phyloP scores from a whole-genome alignment of 2,113 vertebrate species.

The Serinus canaria region DNA sequence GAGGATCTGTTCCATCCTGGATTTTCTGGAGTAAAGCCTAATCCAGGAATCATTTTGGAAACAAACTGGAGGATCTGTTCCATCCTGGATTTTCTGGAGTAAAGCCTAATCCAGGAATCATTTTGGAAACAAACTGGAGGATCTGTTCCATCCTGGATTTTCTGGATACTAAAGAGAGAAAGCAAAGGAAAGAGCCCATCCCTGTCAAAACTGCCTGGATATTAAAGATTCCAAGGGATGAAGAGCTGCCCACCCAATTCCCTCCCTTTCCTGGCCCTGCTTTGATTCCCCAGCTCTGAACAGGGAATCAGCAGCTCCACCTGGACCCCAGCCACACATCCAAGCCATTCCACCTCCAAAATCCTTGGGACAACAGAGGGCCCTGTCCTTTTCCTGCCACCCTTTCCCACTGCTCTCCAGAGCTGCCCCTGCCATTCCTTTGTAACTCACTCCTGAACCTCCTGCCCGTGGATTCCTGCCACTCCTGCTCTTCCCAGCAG shows the following conservation, averaged over 20 bases:
- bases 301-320: not conserved
- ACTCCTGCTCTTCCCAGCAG: not conserved
- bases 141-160: not conserved
- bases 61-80: too few species aligned
- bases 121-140: not conserved
- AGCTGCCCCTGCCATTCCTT: not conserved
- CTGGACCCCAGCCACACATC: not conserved
- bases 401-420: not conserved
- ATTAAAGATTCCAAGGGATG: not conserved
- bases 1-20: too few species aligned
- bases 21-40: too few species aligned
- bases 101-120: not conserved
- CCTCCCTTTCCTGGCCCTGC: not conserved
- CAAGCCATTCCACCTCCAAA: not conserved
- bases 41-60: too few species aligned
- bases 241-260: rapidly evolving
- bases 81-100: too few species aligned
- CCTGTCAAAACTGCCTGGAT: not conserved
- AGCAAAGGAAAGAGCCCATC: not conserved
- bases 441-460: not conserved
- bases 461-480: rapidly evolving
- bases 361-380: not conserved
- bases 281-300: not conserved
- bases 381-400: not conserved
- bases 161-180: not conserved